A percentile compares a stretch with the other conserved stretches of the same genome.
phyloP scores from a whole-genome alignment of 2,888 invertebrate species.

The Andrena marginata region DNA sequence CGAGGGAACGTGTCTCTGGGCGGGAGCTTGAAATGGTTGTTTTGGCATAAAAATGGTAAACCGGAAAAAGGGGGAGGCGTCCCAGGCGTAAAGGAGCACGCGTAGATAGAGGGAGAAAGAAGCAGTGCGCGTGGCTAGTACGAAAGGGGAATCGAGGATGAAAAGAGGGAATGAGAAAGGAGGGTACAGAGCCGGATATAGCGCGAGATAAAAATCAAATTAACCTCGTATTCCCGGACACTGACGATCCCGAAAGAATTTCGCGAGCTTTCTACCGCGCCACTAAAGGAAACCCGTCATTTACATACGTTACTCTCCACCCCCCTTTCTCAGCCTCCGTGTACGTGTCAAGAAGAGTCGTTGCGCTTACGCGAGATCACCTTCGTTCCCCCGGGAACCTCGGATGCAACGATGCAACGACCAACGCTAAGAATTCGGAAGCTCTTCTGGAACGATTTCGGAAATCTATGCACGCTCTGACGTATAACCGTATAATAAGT shows the following conservation, averaged over 20 bases:
- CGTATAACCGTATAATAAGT: neutral
- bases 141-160: slow-evolving; percentile 30
- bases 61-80: neutral
- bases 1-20: neutral
- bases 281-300: slow-evolving; percentile 25
- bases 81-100: neutral
- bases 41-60: slow-evolving; percentile 14
- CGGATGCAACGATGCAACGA: no score
- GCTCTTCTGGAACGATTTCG: neutral
- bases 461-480: neutral
- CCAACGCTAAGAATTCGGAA: no score
- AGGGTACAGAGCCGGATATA: slow-evolving; percentile 49
- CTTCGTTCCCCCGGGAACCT: neutral
- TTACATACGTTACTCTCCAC: slow-evolving; percentile 35
- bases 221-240: slow-evolving; percentile 74
- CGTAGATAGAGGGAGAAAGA: neutral
- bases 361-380: neutral
- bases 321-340: slow-evolving; percentile 10
- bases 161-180: slow-evolving; percentile 17
- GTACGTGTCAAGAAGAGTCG: neutral
- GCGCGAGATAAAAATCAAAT: slow-evolving; percentile 83
- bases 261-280: slow-evolving; percentile 27
- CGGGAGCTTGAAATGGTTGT: neutral
- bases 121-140: slow-evolving; percentile 34
- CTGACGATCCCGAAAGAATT: slow-evolving; percentile 72